Evolutionary conservation across 2,888 invertebrate genomes (phyloP).

Genomic region (Arctia plantaginis): DNA sequence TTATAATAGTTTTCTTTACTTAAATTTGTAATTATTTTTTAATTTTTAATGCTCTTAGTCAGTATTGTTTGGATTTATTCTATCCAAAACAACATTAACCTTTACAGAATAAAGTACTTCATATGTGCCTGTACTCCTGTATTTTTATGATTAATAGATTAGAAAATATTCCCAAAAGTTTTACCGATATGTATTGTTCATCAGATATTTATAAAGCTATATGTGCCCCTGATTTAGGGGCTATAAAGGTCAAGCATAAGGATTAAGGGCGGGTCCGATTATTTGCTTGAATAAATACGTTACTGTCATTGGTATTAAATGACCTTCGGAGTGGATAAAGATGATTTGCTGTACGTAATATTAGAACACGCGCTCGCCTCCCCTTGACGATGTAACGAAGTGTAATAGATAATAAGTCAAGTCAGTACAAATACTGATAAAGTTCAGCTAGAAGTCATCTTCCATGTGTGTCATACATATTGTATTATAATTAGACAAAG

Average conservation of each 20-base stretch:
- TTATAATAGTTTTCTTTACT: no score
- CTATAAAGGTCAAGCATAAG: conserved; percentile 15
- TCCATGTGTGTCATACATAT: no score
- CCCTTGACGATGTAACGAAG: neutral
- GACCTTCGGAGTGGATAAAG: neutral
- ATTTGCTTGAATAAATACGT: conserved; percentile 16
- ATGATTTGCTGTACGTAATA: neutral
- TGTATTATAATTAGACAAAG: neutral
- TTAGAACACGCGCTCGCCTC: neutral
- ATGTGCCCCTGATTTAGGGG: conserved; percentile 5
- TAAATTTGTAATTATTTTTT: no score
- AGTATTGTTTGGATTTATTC: no score
- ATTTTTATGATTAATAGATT: conserved; percentile 13
- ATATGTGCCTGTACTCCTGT: neutral
- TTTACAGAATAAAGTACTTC: neutral
- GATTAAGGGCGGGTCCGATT: conserved; percentile 13
- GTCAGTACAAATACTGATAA: neutral
- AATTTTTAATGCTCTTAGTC: no score
- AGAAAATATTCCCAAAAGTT: conserved; percentile 8
- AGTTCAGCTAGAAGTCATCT: no score
- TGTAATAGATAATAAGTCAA: neutral
- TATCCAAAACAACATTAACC: neutral
- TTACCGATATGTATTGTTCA: neutral
- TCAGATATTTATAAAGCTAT: conserved; percentile 13
- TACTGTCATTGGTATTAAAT: neutral